Base-by-base conservation (phyloP, 1,140 invertebrate genomes). In the Caerostris extrusa region DNA sequence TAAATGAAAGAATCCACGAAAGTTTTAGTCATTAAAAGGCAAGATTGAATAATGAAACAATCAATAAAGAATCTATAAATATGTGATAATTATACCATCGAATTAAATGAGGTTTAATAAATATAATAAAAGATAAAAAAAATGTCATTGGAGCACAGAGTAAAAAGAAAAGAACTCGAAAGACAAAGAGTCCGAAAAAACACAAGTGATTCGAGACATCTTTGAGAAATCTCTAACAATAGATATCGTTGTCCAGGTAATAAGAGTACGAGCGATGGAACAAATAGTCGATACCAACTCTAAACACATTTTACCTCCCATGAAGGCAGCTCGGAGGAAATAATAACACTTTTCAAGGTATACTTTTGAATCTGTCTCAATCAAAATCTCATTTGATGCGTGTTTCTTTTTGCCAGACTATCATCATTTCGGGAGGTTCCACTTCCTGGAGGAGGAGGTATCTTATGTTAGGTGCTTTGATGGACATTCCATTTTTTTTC, bases 311-410 rank as follows among this genome's bases (percentile, higher is more conserved):
- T 91, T 91, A 57, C 89, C 55, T 81, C 56, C 67, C 90, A 64
- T 67, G 71, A 91, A 82, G 34, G n/a, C 55, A 69, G 53, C n/a
- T 64, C 55, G 34, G 85, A 92, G 90, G 19, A 92, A 92, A 92
- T 92, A 92, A 92, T 92, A 92, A 85, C 81, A 77, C 81, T 92
- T 92, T 67, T 85, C 82, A 83, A 92, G 89, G 81, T 85, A 92
- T 57, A 85, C 81, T 92, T 92, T 92, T 85, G 90, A 81, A 85
- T 92, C 61, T 85, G 81, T 83, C 90, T 85, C 90, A 83, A 92
- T 85, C 77, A 57, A 81, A 81, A 67, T 85, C 81, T 56, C 10
- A 92, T 92, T 92, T 7, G 58, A 69, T 55, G 90, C 69, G 57
- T 92, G 85, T 92, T 92, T 85, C 90, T 85, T 67, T n/a, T 81